Base-by-base conservation (phyloP, 37 sponge, comb jelly and placozoan genomes). In the Lycopodina hypogea region DNA sequence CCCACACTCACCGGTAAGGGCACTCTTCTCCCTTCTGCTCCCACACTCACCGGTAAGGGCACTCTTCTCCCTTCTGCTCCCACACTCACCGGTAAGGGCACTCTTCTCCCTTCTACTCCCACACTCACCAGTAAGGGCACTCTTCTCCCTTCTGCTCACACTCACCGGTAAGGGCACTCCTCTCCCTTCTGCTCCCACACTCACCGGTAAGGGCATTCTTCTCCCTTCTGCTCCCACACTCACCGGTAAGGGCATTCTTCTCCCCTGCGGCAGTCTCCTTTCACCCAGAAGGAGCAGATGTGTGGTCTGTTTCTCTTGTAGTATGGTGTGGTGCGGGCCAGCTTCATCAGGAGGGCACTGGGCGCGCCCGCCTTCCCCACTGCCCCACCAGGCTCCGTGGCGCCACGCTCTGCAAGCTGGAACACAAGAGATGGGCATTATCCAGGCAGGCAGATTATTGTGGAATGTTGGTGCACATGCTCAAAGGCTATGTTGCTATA, bases 281-380 rank as follows among this genome's bases (percentile, higher is more conserved):
- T 96, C 29, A 94, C 94, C 97, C 99, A 98, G 83, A 98, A 98
- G 55, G 99, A 98, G 83, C 99, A 98, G 68, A 98, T 91, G 83
- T 98, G 99, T 0, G 99, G 96, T 78, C 92, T 48, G 79, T 98
- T 98, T 55, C 99, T 81, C 81, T 98, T 95, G 87, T 98, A 98
- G 86, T 98, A 98, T 0, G 99, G 99, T 12, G 92, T 86, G 29
- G 96, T 91, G 48, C 99, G 79, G 8, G 96, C 85, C 29, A 98
- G 69, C 83, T 88, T 92, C 85, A 97, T 79, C 30, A 97, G 85
- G 64, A 94, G 29, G 67, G 89, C 90, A 58, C 86, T 94, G 7
- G 94, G 92, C 4, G 97, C 82, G 68, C 84, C 83, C 26, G 89
- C 92, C 81, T 94, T 97, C 15, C 95, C 97, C 50, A 89, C 83